Conservation (phyloP, 2,888 invertebrate genomes). For the Philereme vetulata region DNA sequence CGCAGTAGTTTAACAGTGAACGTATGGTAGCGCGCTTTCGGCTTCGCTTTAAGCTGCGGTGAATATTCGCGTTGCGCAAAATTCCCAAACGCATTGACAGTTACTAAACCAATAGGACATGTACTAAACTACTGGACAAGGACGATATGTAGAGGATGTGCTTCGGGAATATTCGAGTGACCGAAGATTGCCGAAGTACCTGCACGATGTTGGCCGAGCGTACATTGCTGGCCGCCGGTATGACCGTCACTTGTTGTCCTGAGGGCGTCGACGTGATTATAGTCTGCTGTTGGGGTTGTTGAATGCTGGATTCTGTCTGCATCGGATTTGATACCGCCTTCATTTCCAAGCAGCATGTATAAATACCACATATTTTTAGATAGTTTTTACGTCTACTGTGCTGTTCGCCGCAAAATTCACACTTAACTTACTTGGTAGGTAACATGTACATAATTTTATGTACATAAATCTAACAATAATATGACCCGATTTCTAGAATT, state of each 20-base stretch:
- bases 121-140: background rate
- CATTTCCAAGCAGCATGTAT: conserved; percentile 35
- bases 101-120: background rate
- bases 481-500: too few relatives aligned
- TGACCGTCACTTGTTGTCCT: conserved; percentile 93
- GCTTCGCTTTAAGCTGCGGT: too few relatives aligned
- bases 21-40: too few relatives aligned
- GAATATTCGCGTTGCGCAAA: too few relatives aligned
- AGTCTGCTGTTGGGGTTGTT: conserved; percentile 81
- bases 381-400: background rate
- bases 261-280: conserved; percentile 89
- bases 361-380: conserved; percentile 7
- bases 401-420: too few relatives aligned
- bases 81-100: too few relatives aligned
- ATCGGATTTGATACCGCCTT: conserved; percentile 79
- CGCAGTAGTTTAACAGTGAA: conserved; percentile 12
- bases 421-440: too few relatives aligned
- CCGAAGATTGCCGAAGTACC: conserved; percentile 61
- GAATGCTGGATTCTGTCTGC: conserved; percentile 66
- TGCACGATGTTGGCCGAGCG: conserved; percentile 66
- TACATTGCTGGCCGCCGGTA: conserved; percentile 85
- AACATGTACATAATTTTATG: too few relatives aligned
- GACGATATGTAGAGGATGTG: conserved; percentile 13
- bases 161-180: conserved; percentile 11
- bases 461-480: too few relatives aligned